A percentile compares a stretch with the other conserved stretches of the same genome.
Conservation (phyloP, 2,797 vertebrate genomes). For the Silurus aristotelis region DNA sequence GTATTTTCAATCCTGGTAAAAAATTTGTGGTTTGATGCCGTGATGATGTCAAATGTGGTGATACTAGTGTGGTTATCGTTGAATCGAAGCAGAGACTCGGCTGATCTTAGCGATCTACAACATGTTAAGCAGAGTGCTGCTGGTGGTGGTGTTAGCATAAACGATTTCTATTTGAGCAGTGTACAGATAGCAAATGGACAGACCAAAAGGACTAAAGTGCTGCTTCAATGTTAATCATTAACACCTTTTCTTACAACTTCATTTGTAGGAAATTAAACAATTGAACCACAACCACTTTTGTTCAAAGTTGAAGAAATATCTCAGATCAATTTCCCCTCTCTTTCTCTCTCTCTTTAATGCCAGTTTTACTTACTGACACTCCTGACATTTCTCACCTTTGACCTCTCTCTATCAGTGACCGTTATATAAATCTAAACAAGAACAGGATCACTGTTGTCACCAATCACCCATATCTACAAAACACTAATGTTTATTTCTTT, state of each 20-base stretch:
- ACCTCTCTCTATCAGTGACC: conserved; percentile 41
- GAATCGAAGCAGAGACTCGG: neutral
- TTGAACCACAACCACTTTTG: neutral
- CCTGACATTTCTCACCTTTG: conserved; percentile 49
- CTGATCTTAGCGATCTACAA: neutral
- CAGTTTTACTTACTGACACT: conserved; percentile 22
- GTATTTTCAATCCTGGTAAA: neutral
- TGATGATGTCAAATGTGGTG: neutral
- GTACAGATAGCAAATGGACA: neutral
- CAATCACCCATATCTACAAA: conserved; percentile 1
- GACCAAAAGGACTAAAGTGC: neutral
- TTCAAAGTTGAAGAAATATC: neutral
- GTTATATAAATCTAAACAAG: conserved; percentile 31
- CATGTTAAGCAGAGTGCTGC: neutral
- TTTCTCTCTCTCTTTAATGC: conserved; percentile 1
- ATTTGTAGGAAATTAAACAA: neutral
- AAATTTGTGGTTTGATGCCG: neutral
- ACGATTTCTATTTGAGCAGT: neutral
- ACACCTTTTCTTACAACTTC: neutral
- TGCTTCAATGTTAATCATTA: neutral
- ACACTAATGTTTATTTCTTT: conserved; percentile 38
- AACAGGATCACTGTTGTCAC: conserved; percentile 15
- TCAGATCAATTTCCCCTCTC: conserved; percentile 37
- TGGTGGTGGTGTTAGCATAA: neutral
- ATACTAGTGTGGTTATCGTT: neutral